A percentile compares a stretch with the other conserved stretches of the same genome.
Evolutionary conservation across 2,888 invertebrate genomes (phyloP).

Genomic region (Scelioninae gen. 1): DNA sequence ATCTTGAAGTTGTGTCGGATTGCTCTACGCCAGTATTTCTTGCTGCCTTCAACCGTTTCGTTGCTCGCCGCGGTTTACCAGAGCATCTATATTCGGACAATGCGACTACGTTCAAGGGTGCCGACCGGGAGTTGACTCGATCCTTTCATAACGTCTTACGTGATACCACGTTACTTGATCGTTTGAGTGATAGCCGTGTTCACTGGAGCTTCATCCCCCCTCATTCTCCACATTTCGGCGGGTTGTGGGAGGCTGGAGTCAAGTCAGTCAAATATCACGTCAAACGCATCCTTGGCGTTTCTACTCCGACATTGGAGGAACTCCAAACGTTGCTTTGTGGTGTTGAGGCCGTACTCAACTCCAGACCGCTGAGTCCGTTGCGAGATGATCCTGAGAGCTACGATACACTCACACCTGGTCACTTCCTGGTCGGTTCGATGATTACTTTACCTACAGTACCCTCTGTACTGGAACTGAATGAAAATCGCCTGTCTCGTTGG

Average conservation of each 20-base stretch:
- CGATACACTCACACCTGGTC: not conserved
- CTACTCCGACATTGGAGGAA: not conserved
- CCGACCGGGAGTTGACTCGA: not conserved
- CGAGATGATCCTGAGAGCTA: not conserved
- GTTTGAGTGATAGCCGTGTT: not conserved
- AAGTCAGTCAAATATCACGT: not conserved
- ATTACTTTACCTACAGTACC: not conserved
- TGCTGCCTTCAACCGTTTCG: not conserved
- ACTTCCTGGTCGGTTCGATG: not conserved
- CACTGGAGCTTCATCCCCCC: not conserved
- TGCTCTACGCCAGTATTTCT: not conserved
- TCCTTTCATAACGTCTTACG: not conserved
- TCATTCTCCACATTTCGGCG: not conserved
- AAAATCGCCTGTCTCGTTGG: no score
- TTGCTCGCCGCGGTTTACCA: conserved; percentile 14
- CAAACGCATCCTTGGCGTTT: not conserved
- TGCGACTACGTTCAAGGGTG: conserved; percentile 30
- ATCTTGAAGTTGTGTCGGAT: not conserved
- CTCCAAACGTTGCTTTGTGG: not conserved
- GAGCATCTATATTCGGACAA: not conserved
- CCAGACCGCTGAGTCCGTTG: not conserved
- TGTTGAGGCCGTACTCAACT: not conserved
- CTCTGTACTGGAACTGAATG: not conserved
- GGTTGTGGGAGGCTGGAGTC: not conserved
- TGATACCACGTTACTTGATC: not conserved